Evolutionary conservation across 2,797 vertebrate species (phyloP), one percentile per base, ranked within the genome.

Genomic region (Melanitta fusca): DNA sequence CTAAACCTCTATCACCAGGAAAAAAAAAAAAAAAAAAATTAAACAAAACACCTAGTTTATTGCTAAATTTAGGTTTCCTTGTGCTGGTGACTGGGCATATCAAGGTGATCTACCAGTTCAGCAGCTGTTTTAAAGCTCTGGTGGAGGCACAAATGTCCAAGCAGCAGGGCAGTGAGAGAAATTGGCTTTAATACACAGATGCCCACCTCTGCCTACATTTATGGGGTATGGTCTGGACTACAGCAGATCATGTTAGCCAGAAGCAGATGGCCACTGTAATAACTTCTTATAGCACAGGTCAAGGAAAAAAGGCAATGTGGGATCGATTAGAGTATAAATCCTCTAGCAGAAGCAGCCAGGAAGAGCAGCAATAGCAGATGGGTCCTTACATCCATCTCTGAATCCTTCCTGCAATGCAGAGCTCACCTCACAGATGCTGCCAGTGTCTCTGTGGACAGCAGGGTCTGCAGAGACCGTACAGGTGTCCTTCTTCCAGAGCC

Each of bases 321-420:
- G 24, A 47, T 30, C 62, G 41, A 80, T 82, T 82, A 54, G 20
- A 61, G 19, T 6, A 60, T 27, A 80, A 93, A 86, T 80, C 30
- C 54, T 85, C 30, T 28, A 81, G 51, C 47, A 77, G 51, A 90
- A 84, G 6, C 47, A 56, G 24, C 51, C 90, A 80, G 80, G 32
- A 88, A 53, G 17, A 82, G 39, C 19, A 94, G 17, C 30, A 64
- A 60, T 22, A 96, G 21, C 77, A 95, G 85, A 80, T 70, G 85
- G 41, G 21, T 72, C 53, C 32, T 78, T 85, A 80, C 90, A 94
- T 66, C 84, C 70, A 82, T 27, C 0, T 0, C 54, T 36, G 78
- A 84, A 75, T 79, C 66, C 73, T 36, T 41, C 45, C 49, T 88
- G 78, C 47, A 70, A 1, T n/a, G 68, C 73, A 90, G 51, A 86